Conservation (phyloP, 2,113 vertebrate genomes). For the Nothobranchius kuhntae region DNA sequence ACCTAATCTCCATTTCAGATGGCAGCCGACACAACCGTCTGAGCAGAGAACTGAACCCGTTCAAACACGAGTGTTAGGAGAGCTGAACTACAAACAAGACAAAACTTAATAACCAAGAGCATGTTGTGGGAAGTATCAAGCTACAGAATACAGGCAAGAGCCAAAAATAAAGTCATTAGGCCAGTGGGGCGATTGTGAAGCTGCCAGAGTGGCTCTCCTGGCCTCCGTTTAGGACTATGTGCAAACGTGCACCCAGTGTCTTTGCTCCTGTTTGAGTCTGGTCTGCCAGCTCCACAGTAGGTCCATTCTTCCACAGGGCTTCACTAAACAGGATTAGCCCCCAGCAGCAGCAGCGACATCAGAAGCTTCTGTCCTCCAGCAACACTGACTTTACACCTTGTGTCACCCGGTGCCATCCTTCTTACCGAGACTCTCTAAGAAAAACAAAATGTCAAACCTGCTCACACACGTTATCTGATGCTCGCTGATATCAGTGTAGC, state of each 20-base stretch:
- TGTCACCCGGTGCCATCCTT: conserved; percentile 22
- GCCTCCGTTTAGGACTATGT: conserved; percentile 36
- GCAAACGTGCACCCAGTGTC: conserved; percentile 32
- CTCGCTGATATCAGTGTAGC: not conserved
- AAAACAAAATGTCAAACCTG: conserved; percentile 28
- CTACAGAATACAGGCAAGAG: conserved; percentile 8
- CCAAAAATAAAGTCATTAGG: conserved; percentile 36
- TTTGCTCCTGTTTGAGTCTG: conserved; percentile 54
- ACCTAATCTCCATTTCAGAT: conserved; percentile 48
- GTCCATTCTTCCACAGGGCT: conserved; percentile 58
- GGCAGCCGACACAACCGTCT: conserved; percentile 27
- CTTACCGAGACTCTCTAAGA: not conserved
- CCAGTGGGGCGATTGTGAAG: conserved; percentile 38
- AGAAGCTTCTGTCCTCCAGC: conserved; percentile 50
- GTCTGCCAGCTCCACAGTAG: conserved; percentile 49
- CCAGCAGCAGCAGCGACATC: conserved; percentile 27
- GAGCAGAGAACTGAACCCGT: conserved; percentile 13
- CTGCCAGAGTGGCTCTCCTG: conserved; percentile 50
- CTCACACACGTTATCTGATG: conserved; percentile 29
- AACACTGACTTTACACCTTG: conserved; percentile 46
- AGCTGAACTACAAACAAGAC: conserved; percentile 6
- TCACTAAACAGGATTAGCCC: conserved; percentile 62
- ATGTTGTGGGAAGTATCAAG: conserved; percentile 2
- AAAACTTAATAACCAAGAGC: not conserved
- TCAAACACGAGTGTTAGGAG: conserved; percentile 17